These are phyloP conservation scores for Dynastes maya DNA, from an alignment of 2,888 invertebrate species.

Conservation along the genomic window DNA sequence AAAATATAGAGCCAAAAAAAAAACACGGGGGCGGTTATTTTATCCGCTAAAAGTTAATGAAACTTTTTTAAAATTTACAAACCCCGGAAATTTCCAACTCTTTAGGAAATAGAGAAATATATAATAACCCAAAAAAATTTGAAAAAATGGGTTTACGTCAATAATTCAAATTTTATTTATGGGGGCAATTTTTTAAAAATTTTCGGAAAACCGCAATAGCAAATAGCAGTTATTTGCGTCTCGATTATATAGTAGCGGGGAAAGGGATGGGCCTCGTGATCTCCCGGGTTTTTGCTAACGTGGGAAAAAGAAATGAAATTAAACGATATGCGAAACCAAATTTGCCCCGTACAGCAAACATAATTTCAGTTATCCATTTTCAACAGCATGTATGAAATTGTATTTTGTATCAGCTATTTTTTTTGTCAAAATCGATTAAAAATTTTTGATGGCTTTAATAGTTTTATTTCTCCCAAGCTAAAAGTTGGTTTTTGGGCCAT, in stretches of 20 bases:
- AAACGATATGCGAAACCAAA: constrained; percentile 16
- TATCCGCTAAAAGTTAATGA: background rate
- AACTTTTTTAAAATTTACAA: background rate
- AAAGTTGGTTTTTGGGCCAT: too few species aligned
- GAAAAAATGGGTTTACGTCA: background rate
- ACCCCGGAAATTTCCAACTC: background rate
- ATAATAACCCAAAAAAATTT: background rate
- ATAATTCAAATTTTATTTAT: constrained; percentile 25
- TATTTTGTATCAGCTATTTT: background rate
- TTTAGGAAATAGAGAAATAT: background rate
- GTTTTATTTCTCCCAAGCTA: too few species aligned
- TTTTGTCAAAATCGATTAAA: background rate
- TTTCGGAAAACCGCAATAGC: constrained; percentile 20
- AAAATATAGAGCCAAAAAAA: background rate
- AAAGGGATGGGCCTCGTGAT: constrained; percentile 2
- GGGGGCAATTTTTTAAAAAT: constrained; percentile 8
- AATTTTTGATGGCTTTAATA: too few species aligned
- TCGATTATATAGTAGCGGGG: constrained; percentile 23
- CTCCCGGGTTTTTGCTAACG: constrained; percentile 26
- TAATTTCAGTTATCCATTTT: constrained; percentile 24
- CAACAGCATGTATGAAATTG: constrained; percentile 6
- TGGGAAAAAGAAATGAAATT: constrained; percentile 20
- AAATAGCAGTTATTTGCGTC: constrained; percentile 35
- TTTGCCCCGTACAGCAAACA: constrained; percentile 37
- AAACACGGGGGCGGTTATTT: background rate